Percentiles rank a stretch among this genome's conserved stretches.
phyloP scores from a whole-genome alignment of 1,140 invertebrate species.

The Euglossa dilemma region DNA sequence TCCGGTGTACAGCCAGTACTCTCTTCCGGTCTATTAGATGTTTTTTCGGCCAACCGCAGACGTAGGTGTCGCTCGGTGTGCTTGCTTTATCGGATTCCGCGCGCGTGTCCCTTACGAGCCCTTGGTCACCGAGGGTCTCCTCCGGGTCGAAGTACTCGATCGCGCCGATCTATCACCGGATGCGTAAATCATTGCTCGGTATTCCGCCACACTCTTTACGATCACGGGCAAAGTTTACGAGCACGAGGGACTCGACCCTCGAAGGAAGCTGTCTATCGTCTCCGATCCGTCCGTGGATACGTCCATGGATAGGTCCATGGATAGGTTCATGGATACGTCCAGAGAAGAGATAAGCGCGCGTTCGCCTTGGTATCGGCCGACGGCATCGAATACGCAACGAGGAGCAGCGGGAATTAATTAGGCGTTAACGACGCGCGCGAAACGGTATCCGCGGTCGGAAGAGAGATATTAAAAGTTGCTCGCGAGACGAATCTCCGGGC shows the following conservation, averaged over 20 bases:
- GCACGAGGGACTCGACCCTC: background rate
- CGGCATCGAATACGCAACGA: background rate
- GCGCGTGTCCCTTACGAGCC: no score
- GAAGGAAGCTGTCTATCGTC: conserved; percentile 11
- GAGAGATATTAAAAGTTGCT: conserved; percentile 40
- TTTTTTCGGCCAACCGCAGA: no score
- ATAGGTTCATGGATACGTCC: background rate
- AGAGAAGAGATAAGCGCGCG: background rate
- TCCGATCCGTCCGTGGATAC: conserved; percentile 5
- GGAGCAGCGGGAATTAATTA: conserved; percentile 18
- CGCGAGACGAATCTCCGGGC: conserved; percentile 40
- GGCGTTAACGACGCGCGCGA: background rate
- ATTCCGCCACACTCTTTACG: conserved; percentile 24
- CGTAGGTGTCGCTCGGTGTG: no score
- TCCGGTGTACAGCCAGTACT: background rate
- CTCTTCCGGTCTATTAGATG: no score
- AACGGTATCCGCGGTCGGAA: conserved; percentile 8
- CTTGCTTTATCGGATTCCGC: no score
- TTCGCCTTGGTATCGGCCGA: background rate
- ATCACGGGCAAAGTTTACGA: conserved; percentile 19
- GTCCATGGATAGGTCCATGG: background rate
- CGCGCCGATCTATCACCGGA: conserved; percentile 18
- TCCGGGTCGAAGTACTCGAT: background rate
- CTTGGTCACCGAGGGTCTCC: no score
- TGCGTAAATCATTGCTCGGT: conserved; percentile 13